Conservation (phyloP, 2,888 invertebrate species). For the Drosophila vallismaia region DNA sequence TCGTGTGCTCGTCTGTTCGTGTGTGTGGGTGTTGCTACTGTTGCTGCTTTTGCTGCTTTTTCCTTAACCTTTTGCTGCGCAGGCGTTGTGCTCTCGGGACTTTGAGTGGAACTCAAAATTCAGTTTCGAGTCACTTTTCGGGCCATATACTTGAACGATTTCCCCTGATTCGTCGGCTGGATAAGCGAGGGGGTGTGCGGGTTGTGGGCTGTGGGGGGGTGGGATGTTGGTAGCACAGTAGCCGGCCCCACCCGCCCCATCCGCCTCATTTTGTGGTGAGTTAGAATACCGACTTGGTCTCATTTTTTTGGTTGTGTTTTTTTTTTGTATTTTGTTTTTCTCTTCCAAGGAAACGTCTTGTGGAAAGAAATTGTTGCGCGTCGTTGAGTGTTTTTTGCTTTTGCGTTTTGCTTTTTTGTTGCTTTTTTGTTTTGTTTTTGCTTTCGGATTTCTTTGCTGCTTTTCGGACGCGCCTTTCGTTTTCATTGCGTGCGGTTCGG, state of each 20-base stretch:
- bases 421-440: slow-evolving; percentile 9
- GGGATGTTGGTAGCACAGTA: slow-evolving; percentile 17
- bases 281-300: slow-evolving; percentile 57
- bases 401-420: slow-evolving; percentile 20
- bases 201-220: not conserved
- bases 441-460: slow-evolving; percentile 29
- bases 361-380: slow-evolving; percentile 77
- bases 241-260: not conserved
- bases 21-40: slow-evolving; percentile 11
- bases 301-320: slow-evolving; percentile 8
- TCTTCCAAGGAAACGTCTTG: slow-evolving; percentile 71
- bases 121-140: slow-evolving; percentile 42
- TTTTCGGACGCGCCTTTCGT: slow-evolving; percentile 62
- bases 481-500: slow-evolving; percentile 59
- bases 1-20: slow-evolving; percentile 1
- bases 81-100: slow-evolving; percentile 45
- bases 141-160: slow-evolving; percentile 63
- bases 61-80: slow-evolving; percentile 35
- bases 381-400: slow-evolving; percentile 50
- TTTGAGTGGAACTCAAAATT: slow-evolving; percentile 25
- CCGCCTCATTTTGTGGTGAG: slow-evolving; percentile 66
- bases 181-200: slow-evolving; percentile 4
- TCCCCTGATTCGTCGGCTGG: slow-evolving; percentile 71
- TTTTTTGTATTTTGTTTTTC: not conserved
- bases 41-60: slow-evolving; percentile 1